These are phyloP conservation scores for Percopsis omiscomaycus DNA, from an alignment of 2,797 vertebrate genomes.

Conservation along the genomic window DNA sequence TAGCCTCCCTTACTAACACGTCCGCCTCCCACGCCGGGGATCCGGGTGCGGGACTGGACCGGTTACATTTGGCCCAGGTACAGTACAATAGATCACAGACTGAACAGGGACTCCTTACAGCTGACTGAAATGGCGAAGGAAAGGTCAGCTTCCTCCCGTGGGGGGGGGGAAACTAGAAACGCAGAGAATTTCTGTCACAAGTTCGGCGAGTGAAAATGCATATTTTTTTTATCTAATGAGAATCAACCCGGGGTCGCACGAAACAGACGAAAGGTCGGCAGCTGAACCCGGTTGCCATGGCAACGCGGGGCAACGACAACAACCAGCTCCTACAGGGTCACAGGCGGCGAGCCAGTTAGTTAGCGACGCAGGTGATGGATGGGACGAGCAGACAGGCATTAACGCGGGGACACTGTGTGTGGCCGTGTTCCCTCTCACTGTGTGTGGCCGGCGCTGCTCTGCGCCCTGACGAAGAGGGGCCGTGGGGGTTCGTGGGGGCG, in stretches of 20 bases:
- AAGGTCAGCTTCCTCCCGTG: conserved; percentile 2
- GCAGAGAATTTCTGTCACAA: not conserved
- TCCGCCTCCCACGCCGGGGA: too few relatives aligned
- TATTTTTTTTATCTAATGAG: conserved; percentile 40
- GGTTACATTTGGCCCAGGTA: not conserved
- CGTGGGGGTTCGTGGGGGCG: not conserved
- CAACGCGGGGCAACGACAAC: not conserved
- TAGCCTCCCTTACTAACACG: too few relatives aligned
- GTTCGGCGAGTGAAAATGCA: not conserved
- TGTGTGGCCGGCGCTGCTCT: not conserved
- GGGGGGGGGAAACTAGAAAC: not conserved
- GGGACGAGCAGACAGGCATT: conserved; percentile 72
- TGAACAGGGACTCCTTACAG: not conserved
- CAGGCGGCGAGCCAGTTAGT: conserved; percentile 57
- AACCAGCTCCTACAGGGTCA: conserved; percentile 53
- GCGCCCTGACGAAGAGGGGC: too few relatives aligned
- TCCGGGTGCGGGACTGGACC: too few relatives aligned
- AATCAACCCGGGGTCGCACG: not conserved
- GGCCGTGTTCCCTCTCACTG: too few relatives aligned
- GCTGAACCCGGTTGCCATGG: too few relatives aligned
- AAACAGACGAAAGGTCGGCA: too few relatives aligned
- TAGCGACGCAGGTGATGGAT: conserved; percentile 57
- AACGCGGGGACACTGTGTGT: conserved; percentile 64
- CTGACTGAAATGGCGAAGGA: conserved; percentile 5
- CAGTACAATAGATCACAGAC: not conserved